Percentiles rank a stretch among this genome's conserved stretches.
These are phyloP conservation scores for Aporrectodea caliginosa DNA, from an alignment of 1,140 invertebrate species.

Conservation along the genomic window DNA sequence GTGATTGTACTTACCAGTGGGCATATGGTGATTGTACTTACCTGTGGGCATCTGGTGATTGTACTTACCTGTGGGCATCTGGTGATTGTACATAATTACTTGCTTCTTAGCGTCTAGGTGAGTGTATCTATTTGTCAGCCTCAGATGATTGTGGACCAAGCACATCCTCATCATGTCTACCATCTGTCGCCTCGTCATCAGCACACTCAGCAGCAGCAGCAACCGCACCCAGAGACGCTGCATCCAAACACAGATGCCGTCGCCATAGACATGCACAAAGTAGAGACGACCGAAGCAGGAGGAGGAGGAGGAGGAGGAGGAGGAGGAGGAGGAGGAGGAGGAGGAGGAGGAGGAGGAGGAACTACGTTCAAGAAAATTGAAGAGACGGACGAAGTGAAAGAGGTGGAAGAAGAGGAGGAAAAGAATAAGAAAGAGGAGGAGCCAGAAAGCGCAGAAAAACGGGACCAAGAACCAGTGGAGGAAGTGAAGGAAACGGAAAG, in stretches of 20 bases:
- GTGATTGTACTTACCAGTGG: no score
- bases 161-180: constrained; percentile 45
- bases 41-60: no score
- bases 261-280: constrained; percentile 30
- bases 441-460: no score
- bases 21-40: no score
- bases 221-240: constrained; percentile 43
- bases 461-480: no score
- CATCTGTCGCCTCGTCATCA: constrained; percentile 5
- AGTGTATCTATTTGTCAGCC: constrained; percentile 60
- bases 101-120: no score
- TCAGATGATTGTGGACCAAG: constrained; percentile 85
- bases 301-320: constrained; percentile 38
- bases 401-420: neutral
- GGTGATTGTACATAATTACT: neutral
- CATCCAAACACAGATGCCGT: constrained; percentile 39
- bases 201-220: constrained; percentile 39
- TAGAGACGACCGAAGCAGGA: no score
- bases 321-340: constrained; percentile 39
- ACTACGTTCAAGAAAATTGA: neutral
- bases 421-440: neutral
- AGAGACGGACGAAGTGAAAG: neutral
- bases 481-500: no score
- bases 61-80: neutral
- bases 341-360: neutral